These are phyloP conservation scores for Chymomyza fuscimana DNA, from an alignment of 2,888 invertebrate genomes.

Conservation along the genomic window DNA sequence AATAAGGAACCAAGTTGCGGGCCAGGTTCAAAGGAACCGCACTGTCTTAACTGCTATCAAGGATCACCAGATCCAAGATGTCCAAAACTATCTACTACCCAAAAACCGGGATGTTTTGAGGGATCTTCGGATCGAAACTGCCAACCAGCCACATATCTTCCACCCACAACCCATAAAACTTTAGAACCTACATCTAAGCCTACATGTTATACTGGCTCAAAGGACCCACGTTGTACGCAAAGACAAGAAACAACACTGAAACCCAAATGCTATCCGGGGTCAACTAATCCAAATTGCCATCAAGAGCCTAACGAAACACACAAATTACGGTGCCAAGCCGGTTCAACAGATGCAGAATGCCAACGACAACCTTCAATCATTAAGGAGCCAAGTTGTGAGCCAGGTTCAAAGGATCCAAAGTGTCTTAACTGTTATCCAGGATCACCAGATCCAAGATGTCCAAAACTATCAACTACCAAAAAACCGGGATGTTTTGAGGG, in stretches of 20 bases:
- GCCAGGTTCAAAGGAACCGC: conserved; percentile 54
- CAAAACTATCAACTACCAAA: conserved; percentile 24
- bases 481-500: conserved; percentile 75
- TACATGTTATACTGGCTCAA: conserved; percentile 77
- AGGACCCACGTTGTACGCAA: conserved; percentile 76
- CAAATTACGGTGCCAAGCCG: conserved; percentile 70
- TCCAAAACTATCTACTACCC: conserved; percentile 38
- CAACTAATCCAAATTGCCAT: conserved; percentile 59
- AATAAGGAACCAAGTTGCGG: too few species aligned
- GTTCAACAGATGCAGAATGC: conserved; percentile 57
- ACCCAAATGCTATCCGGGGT: conserved; percentile 56
- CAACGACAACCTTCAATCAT: conserved; percentile 32
- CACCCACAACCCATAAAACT: neutral
- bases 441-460: conserved; percentile 72
- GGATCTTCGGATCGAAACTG: conserved; percentile 71
- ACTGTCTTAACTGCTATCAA: conserved; percentile 64
- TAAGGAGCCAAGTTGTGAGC: conserved; percentile 61
- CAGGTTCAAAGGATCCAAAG: conserved; percentile 74
- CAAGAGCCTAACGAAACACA: neutral
- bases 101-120: conserved; percentile 23
- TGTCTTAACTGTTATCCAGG: conserved; percentile 73
- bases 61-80: conserved; percentile 74
- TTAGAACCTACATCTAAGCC: conserved; percentile 37
- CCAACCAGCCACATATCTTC: neutral
- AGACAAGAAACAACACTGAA: neutral